Percentiles rank a stretch among this genome's conserved stretches.
Conservation (phyloP, 1,140 invertebrate species). For the Drosophila tristis region DNA sequence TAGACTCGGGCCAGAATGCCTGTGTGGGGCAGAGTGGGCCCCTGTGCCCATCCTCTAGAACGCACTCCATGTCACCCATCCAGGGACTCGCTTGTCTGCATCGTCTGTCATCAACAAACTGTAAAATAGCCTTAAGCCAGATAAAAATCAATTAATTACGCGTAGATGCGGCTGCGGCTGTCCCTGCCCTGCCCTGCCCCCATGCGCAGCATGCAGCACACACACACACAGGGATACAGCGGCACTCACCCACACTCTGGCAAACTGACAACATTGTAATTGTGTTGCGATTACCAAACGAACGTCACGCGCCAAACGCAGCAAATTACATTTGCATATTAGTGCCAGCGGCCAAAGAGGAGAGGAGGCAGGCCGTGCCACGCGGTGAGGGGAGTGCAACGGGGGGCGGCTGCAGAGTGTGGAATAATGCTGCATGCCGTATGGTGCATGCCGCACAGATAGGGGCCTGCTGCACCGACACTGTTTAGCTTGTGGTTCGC, state of each 20-base stretch:
- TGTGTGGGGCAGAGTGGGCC: neutral
- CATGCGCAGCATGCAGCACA: slow-evolving; percentile 32
- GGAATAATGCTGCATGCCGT: neutral
- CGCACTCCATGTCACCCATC: slow-evolving; percentile 5
- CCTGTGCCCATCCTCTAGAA: slow-evolving; percentile 1
- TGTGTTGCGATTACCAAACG: slow-evolving; percentile 80
- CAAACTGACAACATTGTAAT: slow-evolving; percentile 76
- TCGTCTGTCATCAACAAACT: slow-evolving; percentile 83
- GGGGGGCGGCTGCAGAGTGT: neutral
- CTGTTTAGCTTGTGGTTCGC: slow-evolving; percentile 32
- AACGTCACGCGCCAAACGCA: slow-evolving; percentile 80
- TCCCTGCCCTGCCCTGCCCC: slow-evolving; percentile 16
- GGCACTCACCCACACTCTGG: slow-evolving; percentile 13
- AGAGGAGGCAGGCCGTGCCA: slow-evolving; percentile 3
- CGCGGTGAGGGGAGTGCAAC: too few species aligned
- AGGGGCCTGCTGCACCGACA: slow-evolving; percentile 31
- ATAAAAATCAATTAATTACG: slow-evolving; percentile 84
- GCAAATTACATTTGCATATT: slow-evolving; percentile 83
- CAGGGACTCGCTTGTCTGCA: slow-evolving; percentile 55
- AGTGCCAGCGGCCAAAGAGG: slow-evolving; percentile 47
- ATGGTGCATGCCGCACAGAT: slow-evolving; percentile 34
- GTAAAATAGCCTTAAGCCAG: slow-evolving; percentile 83
- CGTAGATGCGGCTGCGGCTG: slow-evolving; percentile 71
- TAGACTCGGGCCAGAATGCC: slow-evolving; percentile 49
- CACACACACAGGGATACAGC: slow-evolving; percentile 19